Percentiles rank a stretch among this genome's conserved stretches.
Conservation (phyloP, 2,888 invertebrate genomes). For the Eilema sororculum region DNA sequence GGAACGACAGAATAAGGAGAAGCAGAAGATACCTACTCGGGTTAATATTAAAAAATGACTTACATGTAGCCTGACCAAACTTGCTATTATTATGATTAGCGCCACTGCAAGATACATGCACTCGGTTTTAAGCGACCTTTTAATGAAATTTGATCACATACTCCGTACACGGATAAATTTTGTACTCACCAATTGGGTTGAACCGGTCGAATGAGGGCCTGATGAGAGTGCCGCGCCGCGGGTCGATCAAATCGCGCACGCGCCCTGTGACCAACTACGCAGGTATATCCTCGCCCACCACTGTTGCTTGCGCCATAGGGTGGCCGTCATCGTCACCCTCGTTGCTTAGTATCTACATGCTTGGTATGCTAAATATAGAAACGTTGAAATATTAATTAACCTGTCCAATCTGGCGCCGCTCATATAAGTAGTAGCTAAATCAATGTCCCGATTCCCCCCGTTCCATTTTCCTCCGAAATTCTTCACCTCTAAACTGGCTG, state of each 20-base stretch:
- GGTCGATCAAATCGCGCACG: slow-evolving; percentile 65
- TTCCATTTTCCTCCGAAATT: too few species aligned
- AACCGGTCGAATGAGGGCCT: slow-evolving; percentile 70
- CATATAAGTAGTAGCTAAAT: neutral
- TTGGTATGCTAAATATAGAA: neutral
- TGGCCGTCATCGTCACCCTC: neutral
- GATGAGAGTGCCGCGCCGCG: neutral
- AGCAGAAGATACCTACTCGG: slow-evolving; percentile 22
- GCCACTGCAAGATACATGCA: slow-evolving; percentile 86
- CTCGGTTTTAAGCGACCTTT: slow-evolving; percentile 56
- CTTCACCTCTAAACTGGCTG: too few species aligned
- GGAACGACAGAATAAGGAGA: slow-evolving; percentile 14
- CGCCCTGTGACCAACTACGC: slow-evolving; percentile 63
- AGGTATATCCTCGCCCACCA: slow-evolving; percentile 41
- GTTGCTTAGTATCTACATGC: neutral
- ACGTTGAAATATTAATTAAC: neutral
- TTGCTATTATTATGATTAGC: slow-evolving; percentile 81
- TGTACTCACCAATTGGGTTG: slow-evolving; percentile 76
- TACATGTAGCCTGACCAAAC: slow-evolving; percentile 83
- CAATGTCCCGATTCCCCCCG: too few species aligned
- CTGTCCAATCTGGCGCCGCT: neutral
- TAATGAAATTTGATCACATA: slow-evolving; percentile 47
- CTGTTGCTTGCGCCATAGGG: slow-evolving; percentile 15
- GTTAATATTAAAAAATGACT: slow-evolving; percentile 60
- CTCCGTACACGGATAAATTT: slow-evolving; percentile 63